These are phyloP conservation scores for Terrapene triunguis DNA, from an alignment of 2,113 vertebrate species.

Conservation along the genomic window DNA sequence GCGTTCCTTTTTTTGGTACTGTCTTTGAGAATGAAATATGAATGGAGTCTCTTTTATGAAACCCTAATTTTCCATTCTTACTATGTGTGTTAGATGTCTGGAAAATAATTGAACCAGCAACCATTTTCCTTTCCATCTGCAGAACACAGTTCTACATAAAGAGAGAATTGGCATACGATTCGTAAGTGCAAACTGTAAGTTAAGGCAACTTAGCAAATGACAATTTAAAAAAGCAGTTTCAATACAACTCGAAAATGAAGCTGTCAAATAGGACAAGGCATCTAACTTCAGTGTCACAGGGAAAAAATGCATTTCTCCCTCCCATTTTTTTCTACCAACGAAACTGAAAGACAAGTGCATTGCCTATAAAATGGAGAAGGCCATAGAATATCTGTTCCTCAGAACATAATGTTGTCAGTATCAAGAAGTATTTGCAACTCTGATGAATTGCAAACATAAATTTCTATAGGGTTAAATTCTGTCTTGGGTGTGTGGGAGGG, in stretches of 20 bases:
- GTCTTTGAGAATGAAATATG: rapidly evolving
- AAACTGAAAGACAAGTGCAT: not conserved
- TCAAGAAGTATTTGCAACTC: not conserved
- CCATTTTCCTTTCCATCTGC: rapidly evolving
- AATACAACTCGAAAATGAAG: not conserved
- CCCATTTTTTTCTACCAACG: not conserved
- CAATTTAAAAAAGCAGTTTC: not conserved
- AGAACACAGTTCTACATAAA: not conserved
- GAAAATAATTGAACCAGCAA: not conserved
- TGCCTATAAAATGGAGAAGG: not conserved
- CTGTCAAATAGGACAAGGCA: not conserved
- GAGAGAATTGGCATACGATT: not conserved
- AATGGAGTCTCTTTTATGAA: not conserved
- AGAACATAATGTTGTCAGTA: not conserved
- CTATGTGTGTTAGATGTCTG: rapidly evolving
- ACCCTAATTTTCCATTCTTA: rapidly evolving
- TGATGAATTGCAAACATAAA: not conserved
- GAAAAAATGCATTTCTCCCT: not conserved
- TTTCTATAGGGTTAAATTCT: not conserved
- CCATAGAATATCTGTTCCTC: not conserved
- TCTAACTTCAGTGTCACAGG: not conserved
- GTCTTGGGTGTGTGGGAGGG: not conserved
- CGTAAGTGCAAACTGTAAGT: not conserved
- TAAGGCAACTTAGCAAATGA: not conserved
- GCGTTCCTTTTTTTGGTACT: rapidly evolving